Evolutionary conservation across 2,888 invertebrate genomes (phyloP), one percentile per base, ranked within the genome.

Genomic region (Agrotis segetum): DNA sequence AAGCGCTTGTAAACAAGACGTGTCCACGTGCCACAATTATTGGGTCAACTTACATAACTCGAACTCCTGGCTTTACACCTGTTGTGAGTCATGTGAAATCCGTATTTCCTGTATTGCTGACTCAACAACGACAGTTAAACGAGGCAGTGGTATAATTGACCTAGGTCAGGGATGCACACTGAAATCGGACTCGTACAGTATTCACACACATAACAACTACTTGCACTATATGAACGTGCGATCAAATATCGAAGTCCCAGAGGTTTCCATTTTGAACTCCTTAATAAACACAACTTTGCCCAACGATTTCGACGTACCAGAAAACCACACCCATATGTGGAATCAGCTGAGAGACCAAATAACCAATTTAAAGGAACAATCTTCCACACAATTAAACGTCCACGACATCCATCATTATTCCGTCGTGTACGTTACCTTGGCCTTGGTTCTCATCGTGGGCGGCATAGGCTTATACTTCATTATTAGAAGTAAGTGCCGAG

Each of bases 211-310:
- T 21, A 60, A 60, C 17, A 60, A 60, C 17, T 60, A 24, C 16
- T 19, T 44, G 40, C 58, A 21, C 17, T n/a, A 60, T 6, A 17
- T 60, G 59, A 40, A 52, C 17, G 21, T 52, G 19, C 63, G 7
- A 52, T 14, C 63, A 21, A 52, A 40, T 40, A 63, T 63, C 61
- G 29, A 61, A 47, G 62, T 62, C 62, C 49, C 61, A 49, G 24
- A 61, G 61, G 49, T 49, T 24, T 61, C 61, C 29, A 61, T 49
- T 24, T 44, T 61, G 14, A 49, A 61, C 49, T 61, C 61, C 9
- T n/a, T 61, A 3, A 29, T 60, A 16, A 49, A 61, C 29, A 61
- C 61, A 13, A 61, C 61, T 11, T 49, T 61, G 17, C 49, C 62
- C 29, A 34, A 34, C 9, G 34, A 19, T 6, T 19, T 50, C 21